Base-by-base conservation (phyloP, 2,888 invertebrate genomes). In the Parnassius glacialis region DNA sequence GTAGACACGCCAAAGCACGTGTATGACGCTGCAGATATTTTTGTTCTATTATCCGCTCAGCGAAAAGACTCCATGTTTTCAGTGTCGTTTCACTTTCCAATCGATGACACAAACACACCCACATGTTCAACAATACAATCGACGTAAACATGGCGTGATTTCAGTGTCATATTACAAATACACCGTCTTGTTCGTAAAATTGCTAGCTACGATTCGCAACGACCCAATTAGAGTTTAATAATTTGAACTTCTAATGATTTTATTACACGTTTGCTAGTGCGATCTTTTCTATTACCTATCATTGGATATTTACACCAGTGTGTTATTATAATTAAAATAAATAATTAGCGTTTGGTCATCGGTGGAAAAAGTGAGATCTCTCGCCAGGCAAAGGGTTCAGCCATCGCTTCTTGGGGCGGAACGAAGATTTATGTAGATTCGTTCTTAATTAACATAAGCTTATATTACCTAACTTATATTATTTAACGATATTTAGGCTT, bases 161-260 rank as follows among this genome's bases (percentile, higher is more conserved):
- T 53, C 42, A 53, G 62, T 62, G 57, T 62, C 57, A 48, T 9
- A 43, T 62, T 62, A 57, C 62, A 57, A 59, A 59, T n/a, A 25
- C 52, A n/a, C 53, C 62, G 48, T 10, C 56, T 45, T 12, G 50
- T 44, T 54, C 20, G 45, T 13, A 52, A 52, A 48, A 53, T 45
- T 10, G 53, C 53, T 59, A 11, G 53, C 59, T 44, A 43, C 43
- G 12, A n/a, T 16, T n/a, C 34, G 7, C 10, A 9, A 11, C 13
- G 44, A n/a, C 43, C 13, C 20, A 44, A 16, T 16, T 20, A 43
- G 13, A 12, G 44, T 11, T 16, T 13, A 20, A 9, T 16, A 13
- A 45, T 12, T n/a, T 11, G 11, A 34, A 34, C 34, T 34, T 1
- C 20, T 20, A 20, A 20, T 20, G 20, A 20, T 34, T 34, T 3